A percentile compares a stretch with the other conserved stretches of the same genome.
Conservation (phyloP, 2,113 vertebrate genomes). For the Pelmatolapia mariae region DNA sequence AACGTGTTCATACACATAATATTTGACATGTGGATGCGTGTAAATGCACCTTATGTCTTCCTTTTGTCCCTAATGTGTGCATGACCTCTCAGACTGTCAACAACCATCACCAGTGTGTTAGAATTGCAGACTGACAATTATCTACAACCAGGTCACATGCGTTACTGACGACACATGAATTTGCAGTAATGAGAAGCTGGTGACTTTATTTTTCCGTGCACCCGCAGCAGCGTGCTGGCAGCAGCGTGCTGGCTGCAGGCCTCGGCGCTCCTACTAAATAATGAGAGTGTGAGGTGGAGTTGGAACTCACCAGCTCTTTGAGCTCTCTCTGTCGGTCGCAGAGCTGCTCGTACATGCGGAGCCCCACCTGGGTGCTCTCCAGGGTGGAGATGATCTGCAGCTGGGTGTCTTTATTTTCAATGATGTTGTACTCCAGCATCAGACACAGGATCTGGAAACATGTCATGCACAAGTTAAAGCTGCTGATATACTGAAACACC, state of each 20-base stretch:
- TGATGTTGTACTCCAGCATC: conserved; percentile 99
- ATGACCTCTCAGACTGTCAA: neutral
- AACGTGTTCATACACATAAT: neutral
- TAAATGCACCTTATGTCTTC: neutral
- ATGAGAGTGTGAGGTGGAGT: neutral
- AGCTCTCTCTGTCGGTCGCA: conserved; percentile 96
- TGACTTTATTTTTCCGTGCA: neutral
- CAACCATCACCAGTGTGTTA: neutral
- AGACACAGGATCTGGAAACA: conserved; percentile 88
- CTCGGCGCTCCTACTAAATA: neutral
- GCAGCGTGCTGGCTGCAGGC: neutral
- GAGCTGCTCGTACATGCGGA: conserved; percentile 97
- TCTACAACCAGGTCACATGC: neutral
- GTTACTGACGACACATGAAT: neutral
- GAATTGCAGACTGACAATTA: neutral
- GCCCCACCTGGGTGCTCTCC: conserved; percentile 93
- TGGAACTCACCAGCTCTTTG: conserved; percentile 89
- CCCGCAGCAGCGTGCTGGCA: accelerated
- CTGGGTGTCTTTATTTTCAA: conserved; percentile 97
- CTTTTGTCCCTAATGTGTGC: neutral
- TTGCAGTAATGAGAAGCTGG: neutral
- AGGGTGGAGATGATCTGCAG: conserved; percentile 99
- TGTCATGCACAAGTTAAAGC: neutral
- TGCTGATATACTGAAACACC: neutral
- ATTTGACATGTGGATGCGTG: accelerated